These are phyloP conservation scores for Cololabis saira DNA, from an alignment of 2,113 vertebrate species.

Conservation along the genomic window DNA sequence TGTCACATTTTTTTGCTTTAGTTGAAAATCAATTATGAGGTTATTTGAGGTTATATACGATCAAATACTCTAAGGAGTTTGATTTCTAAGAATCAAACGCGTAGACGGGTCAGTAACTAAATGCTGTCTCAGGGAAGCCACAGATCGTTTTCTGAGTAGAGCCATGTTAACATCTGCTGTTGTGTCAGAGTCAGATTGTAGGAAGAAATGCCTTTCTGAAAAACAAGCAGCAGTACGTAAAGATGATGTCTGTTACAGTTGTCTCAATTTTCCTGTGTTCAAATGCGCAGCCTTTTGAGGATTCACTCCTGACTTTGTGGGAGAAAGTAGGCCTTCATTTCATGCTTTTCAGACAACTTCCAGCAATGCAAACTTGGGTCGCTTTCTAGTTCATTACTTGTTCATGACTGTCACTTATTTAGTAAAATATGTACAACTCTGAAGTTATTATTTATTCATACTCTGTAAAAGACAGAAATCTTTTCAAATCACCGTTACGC, in stretches of 20 bases:
- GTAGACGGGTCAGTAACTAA: too few relatives aligned
- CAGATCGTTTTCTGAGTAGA: too few relatives aligned
- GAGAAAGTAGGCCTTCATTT: constrained; percentile 35
- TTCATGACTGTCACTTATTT: constrained; percentile 48
- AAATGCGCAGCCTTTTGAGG: constrained; percentile 21
- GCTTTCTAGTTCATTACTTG: constrained; percentile 19
- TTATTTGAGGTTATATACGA: too few relatives aligned
- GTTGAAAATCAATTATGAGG: too few relatives aligned
- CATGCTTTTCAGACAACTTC: constrained; percentile 30
- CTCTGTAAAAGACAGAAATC: constrained; percentile 5
- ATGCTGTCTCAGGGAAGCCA: too few relatives aligned
- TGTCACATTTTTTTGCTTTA: too few relatives aligned
- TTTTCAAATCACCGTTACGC: constrained; percentile 3
- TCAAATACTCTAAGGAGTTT: too few relatives aligned
- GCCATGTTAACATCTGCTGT: too few relatives aligned
- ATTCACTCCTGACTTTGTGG: constrained; percentile 35
- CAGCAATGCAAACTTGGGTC: constrained; percentile 8
- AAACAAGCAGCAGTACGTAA: background rate
- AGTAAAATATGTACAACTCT: constrained; percentile 11
- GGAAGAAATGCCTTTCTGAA: background rate
- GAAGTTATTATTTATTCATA: constrained; percentile 63
- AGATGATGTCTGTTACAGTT: constrained; percentile 12
- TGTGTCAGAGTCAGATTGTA: background rate
- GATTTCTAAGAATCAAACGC: too few relatives aligned
- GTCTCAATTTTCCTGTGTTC: constrained; percentile 15